Evolutionary conservation across 2,113 vertebrate genomes (phyloP).

Genomic region (Lepisosteus oculatus): DNA sequence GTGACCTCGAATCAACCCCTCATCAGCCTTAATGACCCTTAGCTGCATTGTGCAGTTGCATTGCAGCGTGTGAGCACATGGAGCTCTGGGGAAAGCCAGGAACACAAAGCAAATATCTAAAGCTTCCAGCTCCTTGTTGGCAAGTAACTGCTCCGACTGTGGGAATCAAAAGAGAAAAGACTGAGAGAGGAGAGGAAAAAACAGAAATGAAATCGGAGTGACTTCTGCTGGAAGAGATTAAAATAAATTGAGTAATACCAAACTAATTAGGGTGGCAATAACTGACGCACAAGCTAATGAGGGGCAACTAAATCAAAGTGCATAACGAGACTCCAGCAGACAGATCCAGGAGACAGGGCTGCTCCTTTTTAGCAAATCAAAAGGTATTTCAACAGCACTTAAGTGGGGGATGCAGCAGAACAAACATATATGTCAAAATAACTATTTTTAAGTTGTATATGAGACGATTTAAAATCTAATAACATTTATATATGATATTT

Average conservation of each 20-base stretch:
- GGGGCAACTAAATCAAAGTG: not conserved
- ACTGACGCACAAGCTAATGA: not conserved
- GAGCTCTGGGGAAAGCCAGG: not conserved
- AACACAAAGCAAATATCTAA: not conserved
- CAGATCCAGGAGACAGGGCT: not conserved
- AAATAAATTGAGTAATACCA: not conserved
- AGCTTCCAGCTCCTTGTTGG: not conserved
- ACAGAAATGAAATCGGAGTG: not conserved
- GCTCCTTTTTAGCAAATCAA: not conserved
- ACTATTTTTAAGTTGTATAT: no score
- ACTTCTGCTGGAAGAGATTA: not conserved
- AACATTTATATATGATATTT: no score
- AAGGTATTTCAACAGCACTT: not conserved
- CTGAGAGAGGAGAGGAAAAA: no score
- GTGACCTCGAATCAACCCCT: conserved; percentile 11
- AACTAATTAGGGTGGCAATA: conserved; percentile 11
- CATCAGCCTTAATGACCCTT: not conserved
- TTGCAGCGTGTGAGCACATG: not conserved
- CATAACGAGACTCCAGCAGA: not conserved
- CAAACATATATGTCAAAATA: not conserved
- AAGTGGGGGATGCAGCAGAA: not conserved
- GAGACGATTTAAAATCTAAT: no score
- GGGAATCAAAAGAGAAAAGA: not conserved
- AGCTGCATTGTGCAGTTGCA: not conserved
- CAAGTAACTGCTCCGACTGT: not conserved